phyloP scores from a whole-genome alignment of 2,888 invertebrate genomes.

The Luffia ferchaultella region DNA sequence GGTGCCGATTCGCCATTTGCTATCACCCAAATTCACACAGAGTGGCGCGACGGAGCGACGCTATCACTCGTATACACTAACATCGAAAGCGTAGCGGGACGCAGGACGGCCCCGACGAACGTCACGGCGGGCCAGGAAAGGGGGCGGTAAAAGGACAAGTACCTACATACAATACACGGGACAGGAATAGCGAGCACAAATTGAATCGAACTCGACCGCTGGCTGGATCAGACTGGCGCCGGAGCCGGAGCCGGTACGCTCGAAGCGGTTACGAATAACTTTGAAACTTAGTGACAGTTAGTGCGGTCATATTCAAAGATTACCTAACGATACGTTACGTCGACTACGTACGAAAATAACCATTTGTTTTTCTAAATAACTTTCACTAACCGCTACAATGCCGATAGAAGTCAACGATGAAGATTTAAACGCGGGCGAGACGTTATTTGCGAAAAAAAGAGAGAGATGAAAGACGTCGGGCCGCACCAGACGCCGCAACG shows the following conservation, averaged over 20 bases:
- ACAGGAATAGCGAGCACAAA: slow-evolving; percentile 30
- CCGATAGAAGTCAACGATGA: slow-evolving; percentile 57
- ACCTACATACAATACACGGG: slow-evolving; percentile 21
- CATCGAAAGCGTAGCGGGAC: slow-evolving; percentile 3
- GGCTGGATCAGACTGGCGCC: no score
- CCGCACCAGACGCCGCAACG: slow-evolving; percentile 14
- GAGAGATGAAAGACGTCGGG: slow-evolving; percentile 9
- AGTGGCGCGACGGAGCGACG: slow-evolving; percentile 41
- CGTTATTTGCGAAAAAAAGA: slow-evolving; percentile 11
- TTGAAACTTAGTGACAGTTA: slow-evolving; percentile 56
- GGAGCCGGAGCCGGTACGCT: no score
- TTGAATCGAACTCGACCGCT: slow-evolving; percentile 52
- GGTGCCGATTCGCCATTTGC: slow-evolving; percentile 43
- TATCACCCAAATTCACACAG: slow-evolving; percentile 62
- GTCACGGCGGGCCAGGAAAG: neutral
- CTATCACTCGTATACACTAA: slow-evolving; percentile 22
- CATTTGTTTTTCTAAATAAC: slow-evolving; percentile 24
- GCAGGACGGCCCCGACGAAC: neutral
- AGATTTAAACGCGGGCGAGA: slow-evolving; percentile 20
- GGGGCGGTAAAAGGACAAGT: slow-evolving; percentile 26
- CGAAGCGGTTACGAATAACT: slow-evolving; percentile 25
- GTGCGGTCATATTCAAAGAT: slow-evolving; percentile 55
- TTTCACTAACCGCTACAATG: slow-evolving; percentile 32
- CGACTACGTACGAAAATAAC: slow-evolving; percentile 57
- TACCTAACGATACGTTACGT: slow-evolving; percentile 55